A percentile compares a stretch with the other conserved stretches of the same genome.
phyloP scores from a whole-genome alignment of 2,797 vertebrate genomes.

The Rhabdomys pumilio region DNA sequence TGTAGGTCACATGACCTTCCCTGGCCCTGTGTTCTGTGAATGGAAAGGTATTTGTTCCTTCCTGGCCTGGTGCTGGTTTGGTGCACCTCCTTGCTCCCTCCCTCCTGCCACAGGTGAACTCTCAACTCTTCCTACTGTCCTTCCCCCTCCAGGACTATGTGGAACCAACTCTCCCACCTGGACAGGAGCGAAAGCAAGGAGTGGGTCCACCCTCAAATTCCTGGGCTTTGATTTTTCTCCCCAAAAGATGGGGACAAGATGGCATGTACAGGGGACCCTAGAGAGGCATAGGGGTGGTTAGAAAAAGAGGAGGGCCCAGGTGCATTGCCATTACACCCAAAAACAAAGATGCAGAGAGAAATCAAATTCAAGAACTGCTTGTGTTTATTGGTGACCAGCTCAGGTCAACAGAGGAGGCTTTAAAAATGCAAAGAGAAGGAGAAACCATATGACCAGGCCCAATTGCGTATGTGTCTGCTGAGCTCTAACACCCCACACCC shows the following conservation, averaged over 20 bases:
- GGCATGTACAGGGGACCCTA: background rate
- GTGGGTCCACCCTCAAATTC: background rate
- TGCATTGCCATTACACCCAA: background rate
- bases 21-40: background rate
- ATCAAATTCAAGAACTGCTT: slow-evolving; percentile 20
- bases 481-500: background rate
- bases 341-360: slow-evolving; percentile 34
- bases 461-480: background rate
- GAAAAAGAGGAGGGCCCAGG: background rate
- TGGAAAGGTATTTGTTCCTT: background rate
- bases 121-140: background rate
- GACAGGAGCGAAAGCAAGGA: background rate
- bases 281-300: background rate
- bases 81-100: background rate
- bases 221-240: slow-evolving; percentile 42
- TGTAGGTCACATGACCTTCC: background rate
- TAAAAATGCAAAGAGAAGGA: background rate
- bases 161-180: background rate
- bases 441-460: background rate
- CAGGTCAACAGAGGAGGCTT: background rate
- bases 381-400: slow-evolving; percentile 62
- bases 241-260: background rate
- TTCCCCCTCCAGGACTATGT: background rate
- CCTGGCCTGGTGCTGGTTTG: background rate
- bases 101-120: background rate